Base-by-base conservation (phyloP, 1,140 invertebrate genomes). In the Zophobas morio region DNA sequence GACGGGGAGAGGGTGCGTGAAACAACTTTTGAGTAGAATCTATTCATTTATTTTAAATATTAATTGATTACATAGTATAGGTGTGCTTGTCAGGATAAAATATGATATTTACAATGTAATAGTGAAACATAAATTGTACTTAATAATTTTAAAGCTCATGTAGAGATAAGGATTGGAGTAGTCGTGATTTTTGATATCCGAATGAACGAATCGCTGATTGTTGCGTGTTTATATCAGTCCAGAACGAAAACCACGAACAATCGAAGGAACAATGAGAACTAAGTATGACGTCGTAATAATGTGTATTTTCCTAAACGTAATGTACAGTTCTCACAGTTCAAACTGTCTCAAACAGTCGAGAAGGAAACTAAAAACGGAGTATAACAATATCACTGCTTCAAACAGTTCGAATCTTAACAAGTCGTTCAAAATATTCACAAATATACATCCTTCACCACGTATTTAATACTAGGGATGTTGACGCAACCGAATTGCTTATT, bases 41-140 rank as follows among this genome's bases (percentile, higher is more conserved):
- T 86, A 86, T 86, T 74, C 71, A 73, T 73, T 86, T 86, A 85
- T 85, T 84, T 86, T 85, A 85, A 86, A 84, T 86, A 86, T 86
- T 85, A 85, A 84, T 85, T 82, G 85, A 85, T 86, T 86, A 86
- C 85, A 86, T 85, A 85, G 84, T 85, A 85, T 85, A 85, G 84
- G 81, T 84, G 85, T 85, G 85, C 84, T 82, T 82, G 82, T 83
- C 82, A 81, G 81, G 83, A 84, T 85, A 84, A 86, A 86, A 83
- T 86, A 86, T 85, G 85, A 83, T 86, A 86, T 86, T 84, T 86
- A 86, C 85, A 86, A 85, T 86, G 84, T 85, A 85, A 85, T 82
- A 84, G 82, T 84, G 84, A 82, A 85, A 85, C 84, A 82, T 81
- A 84, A 84, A 83, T 82, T 83, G 83, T 86, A 86, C 84, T 84